Base-by-base conservation (phyloP, 2,888 invertebrate genomes). In the Dioctria linearis region DNA sequence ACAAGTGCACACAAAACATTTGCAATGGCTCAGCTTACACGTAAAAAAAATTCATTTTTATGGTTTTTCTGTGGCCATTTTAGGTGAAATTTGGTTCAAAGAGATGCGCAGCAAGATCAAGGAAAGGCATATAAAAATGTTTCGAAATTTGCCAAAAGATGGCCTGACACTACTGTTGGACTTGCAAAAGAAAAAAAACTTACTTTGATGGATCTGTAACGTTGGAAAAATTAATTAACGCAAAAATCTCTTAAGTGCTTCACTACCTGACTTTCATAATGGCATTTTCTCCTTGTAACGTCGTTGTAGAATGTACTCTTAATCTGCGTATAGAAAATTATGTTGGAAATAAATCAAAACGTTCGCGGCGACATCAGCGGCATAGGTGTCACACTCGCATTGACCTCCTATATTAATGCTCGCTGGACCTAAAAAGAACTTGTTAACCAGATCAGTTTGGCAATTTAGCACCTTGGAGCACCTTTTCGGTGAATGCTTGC, bases 161-260 rank as follows among this genome's bases (percentile, higher is more conserved):
- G 40, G 51, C 39, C 46, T n/a, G 25, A 25, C 25, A 25, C 25
- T 25, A 25, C 25, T 25, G 25, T 25, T 25, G 25, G 25, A 0
- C 13, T 13, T 11, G 5, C 40, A 25, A 46, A 3, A 8, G 11
- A 71, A 67, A 67, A n/a, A 49, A 67, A 49, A 43, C 6, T 67
- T 25, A 46, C 46, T 25, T 49, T 78, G 76, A 78, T 78, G 49
- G 25, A 78, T 78, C 46, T 40, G 49, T n/a, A 46, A 13, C 49
- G 42, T 57, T n/a, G n/a, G 46, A 61, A 78, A 78, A 78, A 78
- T 78, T 78, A 78, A 78, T 78, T 78, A 78, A 63, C 61, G 54
- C 71, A 54, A 71, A 71, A 51, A 71, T 54, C 71, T 51, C 51
- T 51, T 71, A 54, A 71, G 51, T 40, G 71, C 54, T 39, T n/a